phyloP scores from a whole-genome alignment of 2,888 invertebrate species.

The Hofmannophila pseudospretella region DNA sequence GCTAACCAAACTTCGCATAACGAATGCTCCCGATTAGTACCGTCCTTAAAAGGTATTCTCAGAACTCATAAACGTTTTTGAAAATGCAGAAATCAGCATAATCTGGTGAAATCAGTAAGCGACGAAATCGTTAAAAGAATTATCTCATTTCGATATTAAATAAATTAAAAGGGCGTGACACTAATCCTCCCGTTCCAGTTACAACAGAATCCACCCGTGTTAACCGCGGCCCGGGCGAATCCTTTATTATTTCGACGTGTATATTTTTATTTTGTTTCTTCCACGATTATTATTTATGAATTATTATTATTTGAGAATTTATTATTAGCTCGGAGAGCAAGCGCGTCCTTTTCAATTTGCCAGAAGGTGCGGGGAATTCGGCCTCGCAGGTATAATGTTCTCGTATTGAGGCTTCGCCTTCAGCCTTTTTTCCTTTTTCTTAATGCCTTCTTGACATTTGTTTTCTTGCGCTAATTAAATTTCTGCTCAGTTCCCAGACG shows the following conservation, averaged over 20 bases:
- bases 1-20: too few relatives aligned
- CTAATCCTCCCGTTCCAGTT: slow-evolving; percentile 9
- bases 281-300: slow-evolving; percentile 77
- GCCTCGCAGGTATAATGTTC: slow-evolving; percentile 34
- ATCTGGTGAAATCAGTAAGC: background rate
- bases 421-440: slow-evolving; percentile 41
- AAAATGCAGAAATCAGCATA: background rate
- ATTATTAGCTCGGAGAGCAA: slow-evolving; percentile 70
- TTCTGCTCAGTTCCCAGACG: slow-evolving; percentile 46
- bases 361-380: slow-evolving; percentile 53
- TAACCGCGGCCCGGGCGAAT: slow-evolving; percentile 44
- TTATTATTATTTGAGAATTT: slow-evolving; percentile 77
- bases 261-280: slow-evolving; percentile 72
- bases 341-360: slow-evolving; percentile 76
- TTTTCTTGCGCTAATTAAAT: slow-evolving; percentile 63
- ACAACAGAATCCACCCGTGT: slow-evolving; percentile 33
- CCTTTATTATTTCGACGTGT: slow-evolving; percentile 76
- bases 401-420: slow-evolving; percentile 29
- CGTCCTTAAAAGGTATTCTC: too few relatives aligned
- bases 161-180: slow-evolving; percentile 10
- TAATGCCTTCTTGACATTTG: slow-evolving; percentile 60
- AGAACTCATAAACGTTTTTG: too few relatives aligned
- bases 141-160: slow-evolving; percentile 5
- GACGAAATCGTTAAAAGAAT: slow-evolving; percentile 5
- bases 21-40: too few relatives aligned